phyloP scores from a whole-genome alignment of 2,113 vertebrate species.

The Crypturellus undulatus region DNA sequence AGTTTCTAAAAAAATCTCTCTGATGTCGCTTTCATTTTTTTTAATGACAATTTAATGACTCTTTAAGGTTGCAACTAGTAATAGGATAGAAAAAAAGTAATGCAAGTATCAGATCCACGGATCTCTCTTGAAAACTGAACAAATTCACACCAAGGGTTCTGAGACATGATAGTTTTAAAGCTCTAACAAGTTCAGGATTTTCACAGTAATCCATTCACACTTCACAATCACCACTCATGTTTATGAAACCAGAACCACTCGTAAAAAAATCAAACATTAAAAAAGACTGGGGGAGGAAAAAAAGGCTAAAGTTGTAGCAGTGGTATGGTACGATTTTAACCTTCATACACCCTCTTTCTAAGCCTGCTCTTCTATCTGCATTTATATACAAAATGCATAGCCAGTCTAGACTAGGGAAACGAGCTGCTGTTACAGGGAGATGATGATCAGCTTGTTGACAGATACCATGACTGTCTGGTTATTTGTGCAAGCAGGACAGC shows the following conservation, averaged over 20 bases:
- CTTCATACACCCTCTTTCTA: not conserved
- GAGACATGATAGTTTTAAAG: not conserved
- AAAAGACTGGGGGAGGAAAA: not conserved
- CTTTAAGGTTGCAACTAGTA: not conserved
- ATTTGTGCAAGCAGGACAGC: not conserved
- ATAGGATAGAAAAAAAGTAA: not conserved
- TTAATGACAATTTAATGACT: not conserved
- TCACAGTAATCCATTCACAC: not conserved
- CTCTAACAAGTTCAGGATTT: not conserved
- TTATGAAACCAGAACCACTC: not conserved
- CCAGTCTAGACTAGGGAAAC: not conserved
- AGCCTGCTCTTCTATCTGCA: not conserved
- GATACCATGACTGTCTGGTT: rapidly evolving
- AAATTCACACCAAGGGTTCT: not conserved
- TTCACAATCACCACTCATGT: not conserved
- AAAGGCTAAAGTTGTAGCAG: not conserved
- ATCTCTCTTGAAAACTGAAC: not conserved
- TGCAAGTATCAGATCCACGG: not conserved
- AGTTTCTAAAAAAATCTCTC: not conserved
- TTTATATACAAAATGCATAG: not conserved
- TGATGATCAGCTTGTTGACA: not conserved
- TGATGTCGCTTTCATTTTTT: not conserved
- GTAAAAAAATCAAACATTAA: not conserved
- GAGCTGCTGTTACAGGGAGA: not conserved
- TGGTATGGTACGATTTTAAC: not conserved